These are phyloP conservation scores for Papilio polytes DNA, from an alignment of 1,140 invertebrate species.

Conservation along the genomic window DNA sequence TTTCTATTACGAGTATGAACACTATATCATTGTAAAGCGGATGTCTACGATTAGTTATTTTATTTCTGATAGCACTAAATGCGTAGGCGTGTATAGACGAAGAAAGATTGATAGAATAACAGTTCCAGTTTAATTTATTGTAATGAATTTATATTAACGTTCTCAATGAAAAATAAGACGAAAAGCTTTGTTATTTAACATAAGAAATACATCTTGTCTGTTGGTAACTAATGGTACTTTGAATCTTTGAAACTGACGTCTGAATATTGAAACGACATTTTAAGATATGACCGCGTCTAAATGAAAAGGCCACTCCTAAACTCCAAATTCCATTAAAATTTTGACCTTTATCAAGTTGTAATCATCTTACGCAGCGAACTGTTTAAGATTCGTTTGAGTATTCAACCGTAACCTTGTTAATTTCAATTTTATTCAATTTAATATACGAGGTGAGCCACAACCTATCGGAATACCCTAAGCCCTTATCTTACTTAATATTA, in stretches of 20 bases:
- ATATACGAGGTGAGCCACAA: no score
- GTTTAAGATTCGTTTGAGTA: no score
- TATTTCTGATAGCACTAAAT: background rate
- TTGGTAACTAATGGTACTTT: background rate
- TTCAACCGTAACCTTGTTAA: no score
- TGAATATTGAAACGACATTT: no score
- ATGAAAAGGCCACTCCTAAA: background rate
- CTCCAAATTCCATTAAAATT: background rate
- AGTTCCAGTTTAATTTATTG: background rate
- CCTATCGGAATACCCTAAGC: no score
- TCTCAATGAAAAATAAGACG: conserved; percentile 3
- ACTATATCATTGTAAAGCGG: background rate
- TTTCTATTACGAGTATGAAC: background rate
- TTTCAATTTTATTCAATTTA: background rate
- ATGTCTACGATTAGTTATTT: background rate
- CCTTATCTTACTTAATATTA: background rate
- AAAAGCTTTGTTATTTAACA: conserved; percentile 13
- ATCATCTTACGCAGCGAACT: no score
- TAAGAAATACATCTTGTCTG: conserved; percentile 13
- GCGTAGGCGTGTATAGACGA: background rate
- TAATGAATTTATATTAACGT: background rate
- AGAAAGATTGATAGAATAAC: conserved; percentile 18
- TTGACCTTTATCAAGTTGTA: no score
- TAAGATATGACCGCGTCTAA: no score
- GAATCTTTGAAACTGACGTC: background rate